phyloP scores from a whole-genome alignment of 2,888 invertebrate species.

The Phorcus lineatus region DNA sequence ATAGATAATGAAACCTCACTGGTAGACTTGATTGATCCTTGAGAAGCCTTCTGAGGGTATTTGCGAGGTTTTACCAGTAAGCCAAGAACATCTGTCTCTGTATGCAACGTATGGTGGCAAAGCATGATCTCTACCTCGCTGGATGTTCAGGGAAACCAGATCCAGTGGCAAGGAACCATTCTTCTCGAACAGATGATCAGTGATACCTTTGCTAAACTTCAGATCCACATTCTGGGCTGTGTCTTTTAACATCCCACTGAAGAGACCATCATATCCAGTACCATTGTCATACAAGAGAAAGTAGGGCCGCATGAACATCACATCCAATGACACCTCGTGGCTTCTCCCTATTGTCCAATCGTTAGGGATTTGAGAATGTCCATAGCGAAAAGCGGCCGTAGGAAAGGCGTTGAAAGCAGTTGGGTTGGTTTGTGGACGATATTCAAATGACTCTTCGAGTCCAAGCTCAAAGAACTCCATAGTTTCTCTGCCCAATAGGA shows the following conservation, averaged over 20 bases:
- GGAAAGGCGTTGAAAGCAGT: constrained; percentile 57
- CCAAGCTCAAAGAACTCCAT: constrained; percentile 27
- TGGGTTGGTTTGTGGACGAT: background rate
- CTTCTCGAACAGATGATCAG: constrained; percentile 89
- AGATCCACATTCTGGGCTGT: constrained; percentile 76
- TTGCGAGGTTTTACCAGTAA: background rate
- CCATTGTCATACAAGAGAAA: background rate
- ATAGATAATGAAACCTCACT: background rate
- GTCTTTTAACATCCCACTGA: background rate
- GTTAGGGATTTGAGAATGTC: constrained; percentile 49
- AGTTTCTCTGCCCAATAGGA: constrained; percentile 80
- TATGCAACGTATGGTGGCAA: constrained; percentile 86
- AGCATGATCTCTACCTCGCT: constrained; percentile 92
- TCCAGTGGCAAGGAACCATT: constrained; percentile 79
- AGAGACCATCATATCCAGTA: background rate
- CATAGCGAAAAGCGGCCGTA: constrained; percentile 66
- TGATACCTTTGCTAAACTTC: constrained; percentile 91
- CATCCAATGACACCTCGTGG: background rate
- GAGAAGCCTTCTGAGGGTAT: background rate
- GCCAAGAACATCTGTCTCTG: constrained; percentile 73
- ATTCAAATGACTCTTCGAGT: background rate
- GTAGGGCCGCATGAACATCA: constrained; percentile 14
- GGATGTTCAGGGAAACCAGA: constrained; percentile 90
- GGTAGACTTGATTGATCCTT: background rate
- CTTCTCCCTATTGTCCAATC: background rate